These are phyloP conservation scores for Rambutsinella grinnellia DNA, from an alignment of 2,888 invertebrate species.

Conservation along the genomic window DNA sequence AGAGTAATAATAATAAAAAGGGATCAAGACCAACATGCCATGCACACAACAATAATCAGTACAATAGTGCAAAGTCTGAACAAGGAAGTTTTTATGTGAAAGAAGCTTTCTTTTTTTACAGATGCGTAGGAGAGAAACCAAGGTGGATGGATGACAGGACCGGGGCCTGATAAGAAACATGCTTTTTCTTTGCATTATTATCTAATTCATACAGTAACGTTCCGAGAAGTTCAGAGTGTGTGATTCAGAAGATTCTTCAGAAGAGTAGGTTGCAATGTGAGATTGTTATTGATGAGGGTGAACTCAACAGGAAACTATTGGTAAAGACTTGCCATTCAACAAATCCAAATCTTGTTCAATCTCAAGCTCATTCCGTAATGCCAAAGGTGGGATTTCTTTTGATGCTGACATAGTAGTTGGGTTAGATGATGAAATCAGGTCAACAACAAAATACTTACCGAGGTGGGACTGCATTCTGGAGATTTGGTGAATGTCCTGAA, in stretches of 20 bases:
- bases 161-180: no score
- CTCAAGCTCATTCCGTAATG: not conserved
- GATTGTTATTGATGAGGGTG: no score
- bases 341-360: not conserved
- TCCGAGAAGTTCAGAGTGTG: no score
- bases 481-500: constrained; percentile 36
- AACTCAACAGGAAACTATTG: constrained; percentile 44
- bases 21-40: constrained; percentile 22
- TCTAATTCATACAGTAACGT: not conserved
- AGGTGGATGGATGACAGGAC: not conserved
- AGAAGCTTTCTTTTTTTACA: not conserved
- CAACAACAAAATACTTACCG: constrained; percentile 47
- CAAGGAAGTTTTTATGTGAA: not conserved
- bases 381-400: not conserved
- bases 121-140: constrained; percentile 7
- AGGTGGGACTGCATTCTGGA: constrained; percentile 31
- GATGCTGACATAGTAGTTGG: not conserved
- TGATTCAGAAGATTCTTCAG: no score
- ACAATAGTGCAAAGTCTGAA: not conserved
- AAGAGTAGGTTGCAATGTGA: no score
- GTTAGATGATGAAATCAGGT: no score
- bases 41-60: not conserved
- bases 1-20: constrained; percentile 34
- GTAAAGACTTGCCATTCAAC: constrained; percentile 7
- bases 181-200: not conserved